phyloP scores from a whole-genome alignment of 2,113 vertebrate genomes.

The Orycteropus afer region DNA sequence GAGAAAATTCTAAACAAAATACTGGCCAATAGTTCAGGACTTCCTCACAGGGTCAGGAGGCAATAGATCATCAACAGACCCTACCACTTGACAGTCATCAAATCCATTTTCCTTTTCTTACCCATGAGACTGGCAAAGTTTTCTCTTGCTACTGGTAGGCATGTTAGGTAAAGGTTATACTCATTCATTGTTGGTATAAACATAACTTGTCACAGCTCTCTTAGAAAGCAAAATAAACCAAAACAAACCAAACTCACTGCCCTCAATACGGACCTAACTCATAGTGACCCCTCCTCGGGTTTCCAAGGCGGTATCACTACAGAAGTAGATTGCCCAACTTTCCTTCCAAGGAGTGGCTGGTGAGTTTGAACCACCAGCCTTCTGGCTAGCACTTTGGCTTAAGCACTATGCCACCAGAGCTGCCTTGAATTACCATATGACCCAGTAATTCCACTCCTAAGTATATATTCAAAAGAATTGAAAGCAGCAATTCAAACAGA shows the following conservation, averaged over 20 bases:
- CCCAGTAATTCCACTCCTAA: not conserved
- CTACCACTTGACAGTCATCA: not conserved
- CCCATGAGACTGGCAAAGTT: not conserved
- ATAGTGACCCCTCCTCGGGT: too few relatives aligned
- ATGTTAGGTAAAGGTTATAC: not conserved
- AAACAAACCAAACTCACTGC: too few relatives aligned
- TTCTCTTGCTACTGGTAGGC: not conserved
- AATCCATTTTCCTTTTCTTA: not conserved
- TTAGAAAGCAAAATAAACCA: conserved; percentile 1
- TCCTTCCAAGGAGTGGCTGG: too few relatives aligned
- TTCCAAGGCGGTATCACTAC: too few relatives aligned
- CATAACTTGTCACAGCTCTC: not conserved
- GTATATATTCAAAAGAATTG: not conserved
- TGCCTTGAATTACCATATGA: not conserved
- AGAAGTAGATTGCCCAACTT: too few relatives aligned
- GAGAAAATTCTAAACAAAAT: not conserved
- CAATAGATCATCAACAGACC: not conserved
- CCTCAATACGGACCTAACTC: too few relatives aligned
- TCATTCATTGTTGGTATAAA: not conserved
- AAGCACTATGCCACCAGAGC: too few relatives aligned
- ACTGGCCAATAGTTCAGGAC: not conserved
- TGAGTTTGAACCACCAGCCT: too few relatives aligned
- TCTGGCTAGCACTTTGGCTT: too few relatives aligned
- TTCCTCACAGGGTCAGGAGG: not conserved
- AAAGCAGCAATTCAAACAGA: not conserved